Conservation (phyloP, 2,113 vertebrate genomes). For the Corythaixoides concolor region DNA sequence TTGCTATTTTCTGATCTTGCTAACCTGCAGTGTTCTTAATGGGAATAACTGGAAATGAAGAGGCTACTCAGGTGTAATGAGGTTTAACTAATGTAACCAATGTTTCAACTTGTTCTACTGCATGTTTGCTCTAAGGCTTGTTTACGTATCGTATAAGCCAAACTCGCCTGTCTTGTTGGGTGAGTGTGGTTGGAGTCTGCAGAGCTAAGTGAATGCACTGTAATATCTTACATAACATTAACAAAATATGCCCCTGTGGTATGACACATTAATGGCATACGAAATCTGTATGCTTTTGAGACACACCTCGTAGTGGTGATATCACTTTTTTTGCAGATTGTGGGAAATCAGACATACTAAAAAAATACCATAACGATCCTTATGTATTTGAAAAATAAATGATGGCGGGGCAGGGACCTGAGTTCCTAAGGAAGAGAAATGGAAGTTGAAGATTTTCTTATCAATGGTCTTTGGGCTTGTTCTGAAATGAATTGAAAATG, state of each 20-base stretch:
- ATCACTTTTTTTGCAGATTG: neutral
- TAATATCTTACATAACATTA: constrained; percentile 53
- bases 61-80: constrained; percentile 59
- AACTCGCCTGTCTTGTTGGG: constrained; percentile 78
- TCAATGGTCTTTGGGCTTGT: neutral
- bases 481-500: neutral
- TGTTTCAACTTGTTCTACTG: constrained; percentile 64
- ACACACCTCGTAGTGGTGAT: neutral
- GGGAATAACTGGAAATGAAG: constrained; percentile 45
- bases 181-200: constrained; percentile 63
- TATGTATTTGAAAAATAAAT: neutral
- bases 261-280: neutral
- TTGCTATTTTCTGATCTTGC: neutral
- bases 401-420: neutral
- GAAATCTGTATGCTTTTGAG: neutral
- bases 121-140: constrained; percentile 66
- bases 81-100: constrained; percentile 57
- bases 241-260: constrained; percentile 11
- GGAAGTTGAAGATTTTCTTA: neutral
- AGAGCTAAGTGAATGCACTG: constrained; percentile 48
- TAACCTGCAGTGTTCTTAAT: constrained; percentile 1
- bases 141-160: constrained; percentile 72
- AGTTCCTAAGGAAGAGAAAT: neutral
- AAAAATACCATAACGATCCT: neutral
- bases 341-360: neutral